These are phyloP conservation scores for Ganaspis brasiliensis DNA, from an alignment of 2,888 invertebrate genomes.

Conservation along the genomic window DNA sequence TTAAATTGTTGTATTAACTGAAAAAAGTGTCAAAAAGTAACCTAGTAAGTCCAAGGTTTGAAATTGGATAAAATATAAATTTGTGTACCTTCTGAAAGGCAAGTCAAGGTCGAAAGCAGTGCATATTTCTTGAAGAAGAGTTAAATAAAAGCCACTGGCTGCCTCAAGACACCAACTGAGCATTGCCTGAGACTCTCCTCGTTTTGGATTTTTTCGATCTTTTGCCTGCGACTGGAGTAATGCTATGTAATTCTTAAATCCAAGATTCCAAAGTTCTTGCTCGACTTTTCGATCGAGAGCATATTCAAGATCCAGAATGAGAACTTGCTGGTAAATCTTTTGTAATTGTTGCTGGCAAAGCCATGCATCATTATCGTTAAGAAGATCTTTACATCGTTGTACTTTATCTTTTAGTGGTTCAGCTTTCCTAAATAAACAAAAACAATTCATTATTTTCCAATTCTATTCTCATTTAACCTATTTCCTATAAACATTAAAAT, in stretches of 20 bases:
- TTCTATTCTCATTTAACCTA: not conserved
- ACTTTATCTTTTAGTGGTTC: constrained; percentile 88
- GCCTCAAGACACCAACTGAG: constrained; percentile 91
- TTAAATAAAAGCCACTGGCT: constrained; percentile 92
- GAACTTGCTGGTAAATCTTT: constrained; percentile 82
- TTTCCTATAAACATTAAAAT: not conserved
- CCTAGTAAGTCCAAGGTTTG: too few relatives aligned
- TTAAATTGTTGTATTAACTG: too few relatives aligned
- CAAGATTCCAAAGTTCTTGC: constrained; percentile 94
- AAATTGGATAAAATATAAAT: constrained; percentile 41
- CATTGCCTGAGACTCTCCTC: constrained; percentile 89
- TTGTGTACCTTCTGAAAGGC: constrained; percentile 84
- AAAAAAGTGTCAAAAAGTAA: too few relatives aligned
- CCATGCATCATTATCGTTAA: constrained; percentile 82
- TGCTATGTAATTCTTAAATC: constrained; percentile 93
- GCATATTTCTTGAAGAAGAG: constrained; percentile 91
- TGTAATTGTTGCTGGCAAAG: constrained; percentile 81
- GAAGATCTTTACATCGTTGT: constrained; percentile 83
- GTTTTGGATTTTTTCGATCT: constrained; percentile 90
- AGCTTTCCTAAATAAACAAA: constrained; percentile 83
- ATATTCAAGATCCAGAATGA: constrained; percentile 91
- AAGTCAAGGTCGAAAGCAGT: constrained; percentile 90
- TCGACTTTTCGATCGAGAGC: constrained; percentile 94
- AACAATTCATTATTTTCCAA: constrained; percentile 16
- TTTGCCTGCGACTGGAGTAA: constrained; percentile 89